A percentile compares a stretch with the other conserved stretches of the same genome.
Evolutionary conservation across 2,797 vertebrate species (phyloP).

Genomic region (Lerista edwardsae): DNA sequence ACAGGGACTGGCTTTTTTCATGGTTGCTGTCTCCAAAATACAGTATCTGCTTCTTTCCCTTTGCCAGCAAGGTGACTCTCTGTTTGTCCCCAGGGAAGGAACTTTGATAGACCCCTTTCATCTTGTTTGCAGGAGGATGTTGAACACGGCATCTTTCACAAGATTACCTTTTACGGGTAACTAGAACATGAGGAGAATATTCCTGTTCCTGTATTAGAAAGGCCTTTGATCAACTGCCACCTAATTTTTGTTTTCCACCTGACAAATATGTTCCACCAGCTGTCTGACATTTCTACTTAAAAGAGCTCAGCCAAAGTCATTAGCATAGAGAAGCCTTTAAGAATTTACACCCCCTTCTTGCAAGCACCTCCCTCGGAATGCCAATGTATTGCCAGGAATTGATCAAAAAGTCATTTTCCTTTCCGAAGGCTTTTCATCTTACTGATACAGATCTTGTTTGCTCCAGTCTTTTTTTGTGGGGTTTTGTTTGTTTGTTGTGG

Average conservation of each 20-base stretch:
- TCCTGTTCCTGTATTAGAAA: conserved; percentile 34
- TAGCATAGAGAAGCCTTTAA: conserved; percentile 25
- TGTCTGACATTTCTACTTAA: conserved; percentile 56
- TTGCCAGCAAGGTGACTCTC: background rate
- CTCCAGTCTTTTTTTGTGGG: too few relatives aligned
- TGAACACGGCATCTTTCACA: conserved; percentile 7
- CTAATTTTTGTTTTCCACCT: conserved; percentile 39
- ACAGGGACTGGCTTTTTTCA: too few relatives aligned
- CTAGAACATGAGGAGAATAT: conserved; percentile 18
- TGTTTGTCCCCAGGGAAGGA: conserved; percentile 27
- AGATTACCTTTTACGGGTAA: conserved; percentile 44
- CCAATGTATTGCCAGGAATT: background rate
- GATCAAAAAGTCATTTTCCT: background rate
- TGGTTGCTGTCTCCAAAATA: background rate
- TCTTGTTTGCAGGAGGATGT: conserved; percentile 27
- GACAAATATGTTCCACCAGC: conserved; percentile 50
- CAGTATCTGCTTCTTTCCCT: conserved; percentile 1
- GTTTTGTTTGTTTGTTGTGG: too few relatives aligned
- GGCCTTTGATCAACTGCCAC: conserved; percentile 48
- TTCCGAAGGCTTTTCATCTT: background rate
- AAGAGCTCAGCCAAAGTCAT: conserved; percentile 44
- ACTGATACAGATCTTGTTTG: background rate
- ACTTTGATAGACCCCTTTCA: conserved; percentile 24
- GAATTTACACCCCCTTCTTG: background rate
- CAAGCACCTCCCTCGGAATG: conserved; percentile 2